phyloP scores from a whole-genome alignment of 2,113 vertebrate species.

The Aphelocoma coerulescens region DNA sequence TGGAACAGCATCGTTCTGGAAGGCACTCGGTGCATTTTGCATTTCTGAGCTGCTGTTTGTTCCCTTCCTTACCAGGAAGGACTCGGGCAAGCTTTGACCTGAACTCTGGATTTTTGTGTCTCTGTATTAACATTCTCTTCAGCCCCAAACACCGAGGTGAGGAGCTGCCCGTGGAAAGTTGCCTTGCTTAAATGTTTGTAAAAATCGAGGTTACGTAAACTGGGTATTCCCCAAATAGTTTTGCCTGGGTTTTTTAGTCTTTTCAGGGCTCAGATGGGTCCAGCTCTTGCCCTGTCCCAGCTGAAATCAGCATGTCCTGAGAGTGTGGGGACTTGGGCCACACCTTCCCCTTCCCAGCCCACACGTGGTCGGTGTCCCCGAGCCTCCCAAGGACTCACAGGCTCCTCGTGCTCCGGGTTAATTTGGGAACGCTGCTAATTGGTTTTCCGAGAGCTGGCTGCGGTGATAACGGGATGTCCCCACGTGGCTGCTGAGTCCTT shows the following conservation, averaged over 20 bases:
- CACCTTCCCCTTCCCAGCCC: neutral
- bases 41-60: neutral
- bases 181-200: neutral
- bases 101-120: neutral
- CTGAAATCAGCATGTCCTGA: neutral
- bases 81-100: neutral
- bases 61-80: neutral
- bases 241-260: neutral
- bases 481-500: neutral
- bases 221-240: neutral
- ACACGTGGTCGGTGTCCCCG: neutral
- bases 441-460: neutral
- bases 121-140: neutral
- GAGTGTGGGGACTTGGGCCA: neutral
- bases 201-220: neutral
- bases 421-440: neutral
- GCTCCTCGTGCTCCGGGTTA: neutral
- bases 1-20: rapidly evolving
- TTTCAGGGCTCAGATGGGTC: neutral
- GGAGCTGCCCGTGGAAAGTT: neutral
- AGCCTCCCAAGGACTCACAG: neutral
- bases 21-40: neutral
- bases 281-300: neutral
- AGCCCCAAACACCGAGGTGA: neutral
- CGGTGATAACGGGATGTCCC: neutral